Conservation (phyloP, 2,113 vertebrate genomes). For the Cnemophilus loriae region DNA sequence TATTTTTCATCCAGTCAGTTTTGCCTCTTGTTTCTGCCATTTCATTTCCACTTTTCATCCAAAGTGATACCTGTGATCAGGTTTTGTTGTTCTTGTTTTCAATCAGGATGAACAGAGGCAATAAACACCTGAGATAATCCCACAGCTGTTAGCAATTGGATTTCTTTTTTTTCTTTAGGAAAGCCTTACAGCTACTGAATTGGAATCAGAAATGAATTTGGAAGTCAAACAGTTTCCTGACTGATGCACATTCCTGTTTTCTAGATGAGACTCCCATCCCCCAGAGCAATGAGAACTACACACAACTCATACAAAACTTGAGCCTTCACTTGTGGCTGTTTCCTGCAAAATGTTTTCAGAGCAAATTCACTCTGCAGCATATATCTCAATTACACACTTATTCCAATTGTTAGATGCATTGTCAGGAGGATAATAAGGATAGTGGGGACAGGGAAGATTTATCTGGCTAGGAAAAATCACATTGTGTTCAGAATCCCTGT, state of each 20-base stretch:
- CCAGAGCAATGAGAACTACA: neutral
- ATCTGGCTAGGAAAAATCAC: slow-evolving; percentile 29
- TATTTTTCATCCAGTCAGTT: neutral
- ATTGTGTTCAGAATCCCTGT: neutral
- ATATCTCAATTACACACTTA: slow-evolving; percentile 14
- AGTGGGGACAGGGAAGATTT: slow-evolving; percentile 18
- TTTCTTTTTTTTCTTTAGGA: neutral
- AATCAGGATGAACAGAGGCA: slow-evolving; percentile 8
- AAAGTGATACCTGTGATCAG: neutral
- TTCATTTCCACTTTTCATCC: slow-evolving; percentile 13
- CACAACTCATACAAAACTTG: neutral
- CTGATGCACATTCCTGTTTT: slow-evolving; percentile 7
- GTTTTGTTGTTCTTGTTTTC: slow-evolving; percentile 21
- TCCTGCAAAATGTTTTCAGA: neutral
- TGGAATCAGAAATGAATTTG: slow-evolving; percentile 30
- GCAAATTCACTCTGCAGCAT: neutral
- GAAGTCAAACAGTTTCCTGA: slow-evolving; percentile 24
- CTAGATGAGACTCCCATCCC: neutral
- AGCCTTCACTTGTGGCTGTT: neutral
- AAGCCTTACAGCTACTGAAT: slow-evolving; percentile 1
- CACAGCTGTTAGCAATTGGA: slow-evolving; percentile 16
- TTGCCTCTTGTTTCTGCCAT: neutral
- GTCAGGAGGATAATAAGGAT: slow-evolving; percentile 39
- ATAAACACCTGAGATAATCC: neutral
- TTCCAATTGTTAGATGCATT: slow-evolving; percentile 27